phyloP scores from a whole-genome alignment of 1,140 invertebrate genomes.

The Hormaphis cornu region DNA sequence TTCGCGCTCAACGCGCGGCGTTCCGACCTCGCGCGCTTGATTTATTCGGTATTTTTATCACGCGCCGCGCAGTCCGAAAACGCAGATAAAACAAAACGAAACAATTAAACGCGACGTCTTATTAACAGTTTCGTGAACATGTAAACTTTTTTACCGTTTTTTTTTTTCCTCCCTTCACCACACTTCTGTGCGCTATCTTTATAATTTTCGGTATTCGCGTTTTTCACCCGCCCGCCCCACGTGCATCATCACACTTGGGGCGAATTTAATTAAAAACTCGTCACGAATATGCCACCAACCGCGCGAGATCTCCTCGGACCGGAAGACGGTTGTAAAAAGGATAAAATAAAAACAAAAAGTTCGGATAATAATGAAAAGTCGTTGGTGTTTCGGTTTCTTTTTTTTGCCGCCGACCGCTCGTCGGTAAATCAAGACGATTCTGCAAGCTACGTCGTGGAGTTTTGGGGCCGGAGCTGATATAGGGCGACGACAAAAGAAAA shows the following conservation, averaged over 20 bases:
- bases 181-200: too few species aligned
- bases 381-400: too few species aligned
- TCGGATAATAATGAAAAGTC: background rate
- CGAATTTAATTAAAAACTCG: slow-evolving; percentile 12
- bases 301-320: background rate
- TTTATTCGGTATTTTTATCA: slow-evolving; percentile 1
- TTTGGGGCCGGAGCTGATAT: background rate
- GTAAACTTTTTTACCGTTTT: background rate
- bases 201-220: background rate
- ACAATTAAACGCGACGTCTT: slow-evolving; percentile 9
- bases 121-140: slow-evolving; percentile 7
- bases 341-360: background rate
- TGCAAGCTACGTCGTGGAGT: too few species aligned
- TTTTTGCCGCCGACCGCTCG: background rate
- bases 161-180: too few species aligned
- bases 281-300: background rate
- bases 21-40: background rate
- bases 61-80: background rate
- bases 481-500: slow-evolving; percentile 1
- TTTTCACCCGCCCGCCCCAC: background rate
- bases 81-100: background rate
- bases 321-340: too few species aligned
- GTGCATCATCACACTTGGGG: background rate
- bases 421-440: slow-evolving; percentile 15
- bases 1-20: too few species aligned